Base-by-base conservation (phyloP, 1,140 invertebrate genomes). In the Ptiloglossa arizonensis region DNA sequence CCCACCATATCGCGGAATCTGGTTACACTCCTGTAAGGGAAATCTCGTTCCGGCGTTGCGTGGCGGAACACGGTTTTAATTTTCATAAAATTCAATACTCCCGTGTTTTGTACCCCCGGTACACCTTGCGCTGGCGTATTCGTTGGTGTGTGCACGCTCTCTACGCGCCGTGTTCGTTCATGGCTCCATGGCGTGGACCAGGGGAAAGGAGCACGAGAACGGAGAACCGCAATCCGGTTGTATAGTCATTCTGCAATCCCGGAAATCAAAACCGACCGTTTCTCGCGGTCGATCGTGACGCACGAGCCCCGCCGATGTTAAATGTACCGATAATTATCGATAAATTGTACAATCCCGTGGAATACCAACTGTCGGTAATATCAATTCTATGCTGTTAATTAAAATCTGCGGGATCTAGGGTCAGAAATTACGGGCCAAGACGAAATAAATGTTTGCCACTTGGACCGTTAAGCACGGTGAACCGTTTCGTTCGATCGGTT, bases 221-320 rank as follows among this genome's bases (percentile, higher is more conserved):
- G 81, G 84, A 73, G 81, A 89, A 88, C 83, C 87, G 60, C 86
- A 87, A 83, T 67, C 68, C 63, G 68, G 57, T 70, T 63, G 67
- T 73, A 72, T 69, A 77, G 72, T 74, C 63, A 80, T 86, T 80
- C 79, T 79, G 80, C 72, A 74, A 76, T 81, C 62, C 69, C 66
- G 81, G 79, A 87, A 89, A 87, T 89, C 87, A 87, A 87, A 87
- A 86, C 79, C 70, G 79, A 69, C 68, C 84, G 63, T 83, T 88
- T 84, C 82, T 82, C 78, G 76, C 70, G 81, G 70, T 79, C 68
- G 69, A 81, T 72, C 74, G 71, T 62, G 60, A 77, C 19, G 57
- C n/a, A 46, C 35, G 38, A 22, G 22, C 38, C 15, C 15, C 8
- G 8, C 19, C 71, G 54, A 63, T 41, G 29, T 44, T 63, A 72